phyloP scores from a whole-genome alignment of 2,797 vertebrate genomes.

The Pantherophis alleghaniensis region DNA sequence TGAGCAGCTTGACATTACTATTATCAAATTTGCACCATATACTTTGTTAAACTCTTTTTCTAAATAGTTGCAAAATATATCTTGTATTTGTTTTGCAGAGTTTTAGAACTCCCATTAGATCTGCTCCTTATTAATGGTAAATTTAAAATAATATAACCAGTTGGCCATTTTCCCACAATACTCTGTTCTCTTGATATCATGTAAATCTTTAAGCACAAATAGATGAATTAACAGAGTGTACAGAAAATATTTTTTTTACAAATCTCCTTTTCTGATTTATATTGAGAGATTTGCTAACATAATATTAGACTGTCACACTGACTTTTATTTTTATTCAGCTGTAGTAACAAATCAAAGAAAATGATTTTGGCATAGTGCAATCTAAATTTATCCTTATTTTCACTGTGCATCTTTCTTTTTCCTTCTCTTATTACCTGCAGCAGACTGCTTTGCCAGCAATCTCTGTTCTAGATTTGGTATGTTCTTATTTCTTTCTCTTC shows the following conservation, averaged over 20 bases:
- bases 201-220: constrained; percentile 6
- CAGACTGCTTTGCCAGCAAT: constrained; percentile 99
- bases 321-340: constrained; percentile 44
- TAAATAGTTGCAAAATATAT: constrained; percentile 27
- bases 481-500: constrained; percentile 85
- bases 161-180: constrained; percentile 23
- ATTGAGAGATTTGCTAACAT: constrained; percentile 23
- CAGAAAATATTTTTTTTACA: not conserved
- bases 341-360: constrained; percentile 54
- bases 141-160: not conserved
- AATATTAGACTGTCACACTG: constrained; percentile 26
- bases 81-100: constrained; percentile 35
- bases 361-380: constrained; percentile 56
- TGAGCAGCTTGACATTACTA: not conserved
- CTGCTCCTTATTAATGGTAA: not conserved
- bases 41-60: not conserved
- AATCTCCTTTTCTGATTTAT: not conserved
- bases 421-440: constrained; percentile 84
- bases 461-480: constrained; percentile 99
- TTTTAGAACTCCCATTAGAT: constrained; percentile 16
- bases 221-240: not conserved
- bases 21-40: constrained; percentile 2
- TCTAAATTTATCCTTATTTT: constrained; percentile 70
- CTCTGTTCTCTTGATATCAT: constrained; percentile 15
- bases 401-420: constrained; percentile 74